These are phyloP conservation scores for Tachypleus tridentatus DNA, from an alignment of 1,140 invertebrate genomes.

Conservation along the genomic window DNA sequence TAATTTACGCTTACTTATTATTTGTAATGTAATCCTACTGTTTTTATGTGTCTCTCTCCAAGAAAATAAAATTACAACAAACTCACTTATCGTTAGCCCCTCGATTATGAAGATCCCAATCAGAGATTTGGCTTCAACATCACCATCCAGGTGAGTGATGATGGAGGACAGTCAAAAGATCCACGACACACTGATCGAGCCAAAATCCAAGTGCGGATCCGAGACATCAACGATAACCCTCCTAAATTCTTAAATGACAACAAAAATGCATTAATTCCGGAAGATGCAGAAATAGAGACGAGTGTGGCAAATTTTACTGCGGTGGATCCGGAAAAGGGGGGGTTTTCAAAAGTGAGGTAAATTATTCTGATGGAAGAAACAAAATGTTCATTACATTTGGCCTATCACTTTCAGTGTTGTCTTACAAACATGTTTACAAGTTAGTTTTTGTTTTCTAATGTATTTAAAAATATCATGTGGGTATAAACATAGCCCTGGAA, in stretches of 20 bases:
- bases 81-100: background rate
- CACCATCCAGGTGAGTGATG: slow-evolving; percentile 74
- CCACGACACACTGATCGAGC: slow-evolving; percentile 70
- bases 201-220: slow-evolving; percentile 78
- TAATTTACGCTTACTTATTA: background rate
- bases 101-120: slow-evolving; percentile 81
- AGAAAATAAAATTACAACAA: too few relatives aligned
- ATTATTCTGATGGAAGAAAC: background rate
- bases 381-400: too few relatives aligned
- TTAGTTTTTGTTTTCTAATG: too few relatives aligned
- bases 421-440: background rate
- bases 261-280: slow-evolving; percentile 77
- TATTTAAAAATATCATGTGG: too few relatives aligned
- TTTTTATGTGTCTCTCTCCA: slow-evolving; percentile 4
- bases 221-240: slow-evolving; percentile 90
- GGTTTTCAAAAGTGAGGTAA: slow-evolving; percentile 25
- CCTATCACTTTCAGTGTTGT: background rate
- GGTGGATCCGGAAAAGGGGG: slow-evolving; percentile 70
- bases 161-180: slow-evolving; percentile 40
- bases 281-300: slow-evolving; percentile 78
- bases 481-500: too few relatives aligned
- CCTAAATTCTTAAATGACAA: slow-evolving; percentile 81
- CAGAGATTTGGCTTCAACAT: slow-evolving; percentile 88
- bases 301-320: slow-evolving; percentile 83
- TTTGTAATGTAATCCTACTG: background rate